Percentiles rank a stretch among this genome's conserved stretches.
phyloP scores from a whole-genome alignment of 2,888 invertebrate species.

The Melieria crassipennis region DNA sequence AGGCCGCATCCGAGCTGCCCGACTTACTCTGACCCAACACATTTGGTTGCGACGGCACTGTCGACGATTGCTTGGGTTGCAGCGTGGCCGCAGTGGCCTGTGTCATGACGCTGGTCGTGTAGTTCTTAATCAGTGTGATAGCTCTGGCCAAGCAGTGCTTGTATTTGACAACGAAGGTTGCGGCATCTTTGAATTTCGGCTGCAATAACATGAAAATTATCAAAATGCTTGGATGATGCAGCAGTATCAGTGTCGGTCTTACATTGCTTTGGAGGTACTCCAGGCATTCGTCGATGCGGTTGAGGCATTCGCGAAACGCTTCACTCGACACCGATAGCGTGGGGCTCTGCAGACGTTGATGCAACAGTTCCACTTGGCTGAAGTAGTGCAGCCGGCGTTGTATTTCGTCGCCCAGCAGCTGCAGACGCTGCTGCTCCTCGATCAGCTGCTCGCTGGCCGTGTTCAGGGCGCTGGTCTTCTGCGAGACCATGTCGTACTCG shows the following conservation, averaged over 20 bases:
- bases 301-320: conserved; percentile 81
- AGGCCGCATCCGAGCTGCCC: conserved; percentile 71
- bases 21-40: conserved; percentile 59
- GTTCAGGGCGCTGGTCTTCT: conserved; percentile 92
- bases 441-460: conserved; percentile 91
- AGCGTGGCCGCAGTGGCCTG: conserved; percentile 82
- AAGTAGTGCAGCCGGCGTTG: conserved; percentile 85
- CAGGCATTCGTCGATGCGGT: conserved; percentile 87
- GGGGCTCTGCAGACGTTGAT: conserved; percentile 82
- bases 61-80: conserved; percentile 57
- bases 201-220: conserved; percentile 58
- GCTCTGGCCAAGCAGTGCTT: conserved; percentile 85
- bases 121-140: conserved; percentile 80
- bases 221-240: background rate
- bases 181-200: conserved; percentile 87
- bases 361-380: conserved; percentile 82
- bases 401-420: conserved; percentile 81
- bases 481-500: conserved; percentile 87
- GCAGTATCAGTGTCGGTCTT: conserved; percentile 56
- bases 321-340: conserved; percentile 85
- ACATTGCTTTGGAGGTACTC: conserved; percentile 85
- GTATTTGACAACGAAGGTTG: conserved; percentile 83
- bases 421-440: conserved; percentile 86
- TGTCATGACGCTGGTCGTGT: conserved; percentile 79
- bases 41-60: conserved; percentile 10